phyloP scores from a whole-genome alignment of 2,113 vertebrate species.

The Proterorhinus semilunaris region DNA sequence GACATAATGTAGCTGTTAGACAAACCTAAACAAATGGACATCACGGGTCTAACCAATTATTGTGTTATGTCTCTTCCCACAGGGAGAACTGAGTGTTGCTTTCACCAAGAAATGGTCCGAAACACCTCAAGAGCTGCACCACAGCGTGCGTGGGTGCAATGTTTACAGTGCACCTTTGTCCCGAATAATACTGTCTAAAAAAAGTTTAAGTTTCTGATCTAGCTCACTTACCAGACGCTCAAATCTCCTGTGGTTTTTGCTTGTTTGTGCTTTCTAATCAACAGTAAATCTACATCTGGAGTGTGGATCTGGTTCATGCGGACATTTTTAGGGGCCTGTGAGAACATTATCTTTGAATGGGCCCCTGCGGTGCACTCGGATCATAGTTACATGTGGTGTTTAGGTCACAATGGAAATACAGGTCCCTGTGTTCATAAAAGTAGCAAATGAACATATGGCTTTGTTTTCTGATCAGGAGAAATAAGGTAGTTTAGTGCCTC shows the following conservation, averaged over 20 bases:
- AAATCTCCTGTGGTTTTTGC: conserved; percentile 32
- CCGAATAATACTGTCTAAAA: conserved; percentile 41
- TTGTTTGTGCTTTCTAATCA: conserved; percentile 63
- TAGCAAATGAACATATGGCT: conserved; percentile 25
- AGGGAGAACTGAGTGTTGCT: conserved; percentile 49
- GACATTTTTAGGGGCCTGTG: conserved; percentile 45
- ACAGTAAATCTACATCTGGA: conserved; percentile 54
- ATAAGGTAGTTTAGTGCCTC: conserved; percentile 34
- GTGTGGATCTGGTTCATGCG: conserved; percentile 13
- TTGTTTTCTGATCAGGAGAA: conserved; percentile 25
- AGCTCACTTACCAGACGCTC: conserved; percentile 30
- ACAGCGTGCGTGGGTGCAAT: conserved; percentile 24
- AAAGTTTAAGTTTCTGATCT: conserved; percentile 27
- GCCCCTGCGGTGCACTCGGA: conserved; percentile 17
- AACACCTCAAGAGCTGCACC: conserved; percentile 52
- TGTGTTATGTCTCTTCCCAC: conserved; percentile 70
- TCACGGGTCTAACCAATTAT: conserved; percentile 32
- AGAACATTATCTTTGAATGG: conserved; percentile 27
- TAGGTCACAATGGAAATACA: conserved; percentile 10
- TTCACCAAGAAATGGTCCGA: conserved; percentile 60
- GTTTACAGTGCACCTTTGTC: conserved; percentile 32
- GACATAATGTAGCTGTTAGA: conserved; percentile 47
- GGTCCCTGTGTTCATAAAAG: conserved; percentile 17
- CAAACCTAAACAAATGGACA: conserved; percentile 56
- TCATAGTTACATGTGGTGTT: conserved; percentile 9